A percentile compares a stretch with the other conserved stretches of the same genome.
Conservation (phyloP, 2,113 vertebrate species). For the Cavia aperea region DNA sequence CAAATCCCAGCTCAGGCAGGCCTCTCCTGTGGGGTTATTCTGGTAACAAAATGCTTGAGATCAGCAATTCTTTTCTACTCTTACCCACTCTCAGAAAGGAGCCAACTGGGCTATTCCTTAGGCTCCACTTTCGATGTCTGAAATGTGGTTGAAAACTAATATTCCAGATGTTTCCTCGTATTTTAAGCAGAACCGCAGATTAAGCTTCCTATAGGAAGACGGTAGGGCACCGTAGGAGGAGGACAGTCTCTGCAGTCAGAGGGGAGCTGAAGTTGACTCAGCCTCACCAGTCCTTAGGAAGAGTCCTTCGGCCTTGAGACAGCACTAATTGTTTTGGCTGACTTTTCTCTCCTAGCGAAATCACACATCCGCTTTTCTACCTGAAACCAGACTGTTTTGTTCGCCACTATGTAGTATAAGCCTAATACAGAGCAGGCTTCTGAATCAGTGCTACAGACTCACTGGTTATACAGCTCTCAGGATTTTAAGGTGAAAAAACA, state of each 20-base stretch:
- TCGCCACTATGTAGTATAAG: background rate
- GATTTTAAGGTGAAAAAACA: background rate
- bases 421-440: background rate
- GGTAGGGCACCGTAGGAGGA: conserved; percentile 2
- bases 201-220: conserved; percentile 65
- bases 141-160: conserved; percentile 72
- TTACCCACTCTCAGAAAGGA: conserved; percentile 60
- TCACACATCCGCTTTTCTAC: background rate
- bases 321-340: background rate
- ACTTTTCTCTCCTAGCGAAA: background rate
- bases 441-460: background rate
- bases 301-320: background rate
- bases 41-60: conserved; percentile 65
- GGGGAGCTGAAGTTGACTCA: background rate
- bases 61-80: conserved; percentile 69
- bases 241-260: background rate
- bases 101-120: conserved; percentile 69
- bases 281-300: background rate
- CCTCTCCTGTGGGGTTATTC: conserved; percentile 61
- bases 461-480: background rate
- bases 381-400: background rate
- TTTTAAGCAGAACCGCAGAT: conserved; percentile 69
- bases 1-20: conserved; percentile 52
- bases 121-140: conserved; percentile 66
- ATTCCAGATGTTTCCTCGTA: conserved; percentile 73